Evolutionary conservation across 2,888 invertebrate genomes (phyloP), one percentile per base, ranked within the genome.

Genomic region (Digitonthophagus gazella): DNA sequence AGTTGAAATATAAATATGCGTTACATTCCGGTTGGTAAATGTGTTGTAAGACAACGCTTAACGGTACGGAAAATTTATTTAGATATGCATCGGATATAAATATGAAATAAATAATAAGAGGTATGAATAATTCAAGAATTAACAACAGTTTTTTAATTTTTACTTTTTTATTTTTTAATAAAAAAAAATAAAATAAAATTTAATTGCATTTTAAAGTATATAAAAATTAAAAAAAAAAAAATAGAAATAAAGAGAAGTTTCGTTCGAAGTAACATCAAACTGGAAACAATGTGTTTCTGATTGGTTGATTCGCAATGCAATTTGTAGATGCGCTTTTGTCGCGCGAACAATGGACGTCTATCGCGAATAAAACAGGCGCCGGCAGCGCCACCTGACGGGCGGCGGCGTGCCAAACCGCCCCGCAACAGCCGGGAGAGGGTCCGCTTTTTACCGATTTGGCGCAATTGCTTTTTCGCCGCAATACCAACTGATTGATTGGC

Each of bases 241-340:
- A n/a, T n/a, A n/a, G n/a, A n/a, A n/a, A n/a, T n/a, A n/a, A 61
- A 61, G 18, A 58, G 18, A 61, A 15, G 61, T 16, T 16, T 44
- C 28, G 16, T 14, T 19, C 61, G 6, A 61, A 61, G 18, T 61
- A 61, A 61, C 61, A 61, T 61, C 61, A 61, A 61, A 61, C 61
- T 61, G 18, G 61, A 75, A 73, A 83, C 83, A 83, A 83, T 81
- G 80, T 77, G 76, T 82, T 83, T 83, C 82, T 83, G 82, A 83
- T 82, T 82, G 82, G 82, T 76, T 83, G 82, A 80, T 80, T 82
- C 82, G 81, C 81, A 82, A 82, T 82, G 82, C 82, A 83, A 83
- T 83, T 83, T 83, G 83, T 83, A 80, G 81, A 82, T 81, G 78
- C 76, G 78, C 79, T 75, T 79, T 72, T 82, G 82, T 81, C 81